phyloP scores from a whole-genome alignment of 2,113 vertebrate genomes.

The Sorex fumeus region DNA sequence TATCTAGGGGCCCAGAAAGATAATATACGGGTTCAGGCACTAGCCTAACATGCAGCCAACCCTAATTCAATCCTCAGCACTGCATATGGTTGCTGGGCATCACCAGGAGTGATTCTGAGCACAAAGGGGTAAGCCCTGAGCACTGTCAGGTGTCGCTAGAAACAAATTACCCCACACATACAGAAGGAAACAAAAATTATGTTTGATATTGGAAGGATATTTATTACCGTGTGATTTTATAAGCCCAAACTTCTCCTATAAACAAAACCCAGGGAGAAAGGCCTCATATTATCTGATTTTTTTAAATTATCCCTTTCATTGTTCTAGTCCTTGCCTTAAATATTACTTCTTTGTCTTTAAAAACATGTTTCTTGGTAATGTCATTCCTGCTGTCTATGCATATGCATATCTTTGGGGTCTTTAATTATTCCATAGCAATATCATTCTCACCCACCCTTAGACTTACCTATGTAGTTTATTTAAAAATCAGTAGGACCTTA shows the following conservation, averaged over 20 bases:
- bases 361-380: background rate
- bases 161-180: too few species aligned
- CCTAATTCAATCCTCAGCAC: too few species aligned
- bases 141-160: too few species aligned
- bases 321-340: background rate
- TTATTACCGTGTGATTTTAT: background rate
- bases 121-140: too few species aligned
- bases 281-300: background rate
- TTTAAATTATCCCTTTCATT: background rate
- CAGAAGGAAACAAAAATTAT: too few species aligned
- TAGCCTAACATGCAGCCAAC: too few species aligned
- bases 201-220: too few species aligned
- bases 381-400: background rate
- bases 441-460: constrained; percentile 1
- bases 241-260: too few species aligned
- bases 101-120: too few species aligned
- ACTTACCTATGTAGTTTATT: constrained; percentile 41
- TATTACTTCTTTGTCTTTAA: constrained; percentile 55
- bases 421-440: constrained; percentile 40
- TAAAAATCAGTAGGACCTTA: constrained; percentile 28
- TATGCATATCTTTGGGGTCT: constrained; percentile 53
- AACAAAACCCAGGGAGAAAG: background rate
- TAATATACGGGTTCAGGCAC: too few species aligned
- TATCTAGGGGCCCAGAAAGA: too few species aligned
- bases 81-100: too few species aligned